A percentile compares a stretch with the other conserved stretches of the same genome.
phyloP scores from a whole-genome alignment of 1,140 invertebrate species.

The Drosophila triauraria region DNA sequence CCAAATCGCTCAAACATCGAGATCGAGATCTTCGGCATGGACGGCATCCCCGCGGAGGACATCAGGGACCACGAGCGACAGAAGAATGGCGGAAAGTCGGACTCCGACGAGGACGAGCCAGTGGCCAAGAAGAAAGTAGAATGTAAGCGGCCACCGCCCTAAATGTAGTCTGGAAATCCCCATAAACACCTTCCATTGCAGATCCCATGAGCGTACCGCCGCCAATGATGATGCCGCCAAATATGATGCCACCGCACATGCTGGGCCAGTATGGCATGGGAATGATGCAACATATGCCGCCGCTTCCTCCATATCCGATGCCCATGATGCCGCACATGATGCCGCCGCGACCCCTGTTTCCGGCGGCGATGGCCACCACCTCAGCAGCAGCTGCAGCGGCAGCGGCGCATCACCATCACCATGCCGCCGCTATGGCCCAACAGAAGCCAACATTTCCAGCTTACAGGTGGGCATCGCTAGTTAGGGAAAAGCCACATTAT shows the following conservation, averaged over 20 bases:
- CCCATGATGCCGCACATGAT: conserved; percentile 88
- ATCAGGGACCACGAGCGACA: conserved; percentile 96
- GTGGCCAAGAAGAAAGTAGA: conserved; percentile 91
- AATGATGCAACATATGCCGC: conserved; percentile 87
- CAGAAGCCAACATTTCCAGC: conserved; percentile 92
- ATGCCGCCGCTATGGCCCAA: conserved; percentile 86
- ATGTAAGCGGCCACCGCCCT: conserved; percentile 77
- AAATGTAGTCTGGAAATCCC: not conserved
- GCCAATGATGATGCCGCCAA: conserved; percentile 87
- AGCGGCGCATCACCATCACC: conserved; percentile 69
- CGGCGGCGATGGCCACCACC: conserved; percentile 89
- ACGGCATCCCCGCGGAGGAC: conserved; percentile 99
- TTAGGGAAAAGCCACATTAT: not conserved
- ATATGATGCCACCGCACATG: conserved; percentile 88
- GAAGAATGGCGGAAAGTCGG: conserved; percentile 89
- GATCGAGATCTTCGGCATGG: conserved; percentile 99
- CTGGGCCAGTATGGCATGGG: conserved; percentile 87
- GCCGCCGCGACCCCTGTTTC: conserved; percentile 92
- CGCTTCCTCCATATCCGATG: conserved; percentile 87
- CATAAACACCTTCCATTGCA: conserved; percentile 8
- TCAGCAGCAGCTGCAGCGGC: conserved; percentile 86
- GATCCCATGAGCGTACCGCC: conserved; percentile 85
- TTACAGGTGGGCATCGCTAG: conserved; percentile 87
- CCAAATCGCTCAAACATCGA: conserved; percentile 99
- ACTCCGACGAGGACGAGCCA: conserved; percentile 93